Evolutionary conservation across 2,888 invertebrate genomes (phyloP).

Genomic region (Geotrupes spiniger): DNA sequence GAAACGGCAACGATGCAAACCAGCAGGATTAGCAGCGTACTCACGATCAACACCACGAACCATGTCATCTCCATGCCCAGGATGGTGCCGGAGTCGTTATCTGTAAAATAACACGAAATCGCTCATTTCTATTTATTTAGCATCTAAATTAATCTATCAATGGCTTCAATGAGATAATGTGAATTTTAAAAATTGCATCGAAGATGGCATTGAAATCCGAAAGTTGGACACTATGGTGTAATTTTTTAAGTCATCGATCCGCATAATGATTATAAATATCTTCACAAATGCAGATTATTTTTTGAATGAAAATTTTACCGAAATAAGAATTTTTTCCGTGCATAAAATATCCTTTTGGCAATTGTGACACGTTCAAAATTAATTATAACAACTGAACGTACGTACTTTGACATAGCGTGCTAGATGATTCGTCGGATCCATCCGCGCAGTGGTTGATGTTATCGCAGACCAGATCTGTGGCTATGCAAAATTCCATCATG

Average conservation of each 20-base stretch:
- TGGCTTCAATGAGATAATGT: not conserved
- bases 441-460: conserved; percentile 92
- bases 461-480: conserved; percentile 88
- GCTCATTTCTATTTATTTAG: not conserved
- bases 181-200: too few species aligned
- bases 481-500: conserved; percentile 87
- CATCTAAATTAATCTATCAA: not conserved
- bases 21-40: conserved; percentile 65
- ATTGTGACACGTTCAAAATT: too few species aligned
- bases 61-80: conserved; percentile 73
- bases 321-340: not conserved
- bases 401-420: conserved; percentile 83
- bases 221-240: too few species aligned
- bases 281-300: too few species aligned
- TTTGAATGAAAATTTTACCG: not conserved
- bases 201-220: too few species aligned
- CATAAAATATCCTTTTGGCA: too few species aligned
- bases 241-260: too few species aligned
- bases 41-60: conserved; percentile 72
- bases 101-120: conserved; percentile 49
- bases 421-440: conserved; percentile 86
- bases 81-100: conserved; percentile 61
- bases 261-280: too few species aligned
- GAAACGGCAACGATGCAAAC: conserved; percentile 68
- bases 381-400: conserved; percentile 29